Evolutionary conservation across 2,888 invertebrate genomes (phyloP), one percentile per base, ranked within the genome.

Genomic region (Brenthis ino): DNA sequence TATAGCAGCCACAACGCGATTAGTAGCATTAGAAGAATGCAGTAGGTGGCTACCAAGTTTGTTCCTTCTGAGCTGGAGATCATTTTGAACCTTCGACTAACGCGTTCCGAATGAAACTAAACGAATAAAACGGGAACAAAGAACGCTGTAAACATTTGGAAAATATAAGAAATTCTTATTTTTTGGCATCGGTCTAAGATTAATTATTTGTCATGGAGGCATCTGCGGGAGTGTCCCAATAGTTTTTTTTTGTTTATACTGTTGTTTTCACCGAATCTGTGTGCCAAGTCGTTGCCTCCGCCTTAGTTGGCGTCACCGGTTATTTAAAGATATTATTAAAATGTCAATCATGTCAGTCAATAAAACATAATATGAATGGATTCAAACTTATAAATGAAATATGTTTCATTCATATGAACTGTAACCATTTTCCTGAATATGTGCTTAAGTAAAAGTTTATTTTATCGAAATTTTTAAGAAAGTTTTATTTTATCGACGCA

Each of bases 1-100:
- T 96, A 96, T 48, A 96, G 85, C 65, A 95, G 83, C 94, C 95
- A 96, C 61, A 96, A 85, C 5, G 95, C 92, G 56, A 95, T 86
- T 57, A 96, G 87, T 50, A 96, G 87, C 55, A 95, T 82, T 67
- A 95, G 91, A 72, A 96, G 88, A 77, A 96, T 95, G 80, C 94
- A 87, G 82, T 95, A 96, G 63, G 96, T 96, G 65, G 95, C 94
- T 73, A 95, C 90, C 75, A 96, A 89, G 80, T 94, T 96, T 64
- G 91, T 91, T 69, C 95, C 94, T 84, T 96, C 96, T 12, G 83
- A 79, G 71, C 89, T 84, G 71, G 79, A 81, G 81, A 89, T 82
- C 81, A 84, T 88, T 76, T 77, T 84, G 78, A 72, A 80, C 80
- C 77, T 79, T 55, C 67, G 72, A 74, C 83, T 76, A 67, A 77